Evolutionary conservation across 2,888 invertebrate genomes (phyloP), one percentile per base, ranked within the genome.

Genomic region (Cactoblastis cactorum): DNA sequence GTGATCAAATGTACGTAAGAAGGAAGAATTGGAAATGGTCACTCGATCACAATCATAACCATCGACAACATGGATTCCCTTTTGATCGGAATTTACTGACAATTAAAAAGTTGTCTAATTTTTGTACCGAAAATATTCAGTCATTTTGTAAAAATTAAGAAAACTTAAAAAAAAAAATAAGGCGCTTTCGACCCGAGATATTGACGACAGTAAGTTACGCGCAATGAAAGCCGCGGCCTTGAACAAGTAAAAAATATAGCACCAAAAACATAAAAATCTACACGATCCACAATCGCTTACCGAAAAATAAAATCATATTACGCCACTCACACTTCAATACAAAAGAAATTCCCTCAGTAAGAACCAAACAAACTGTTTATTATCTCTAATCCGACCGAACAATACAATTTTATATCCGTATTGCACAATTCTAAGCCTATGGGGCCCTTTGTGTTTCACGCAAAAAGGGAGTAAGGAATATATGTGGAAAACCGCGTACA

Each of bases 351-450:
- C 34, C 51, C 55, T 32, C 43, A 15, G 43, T 43, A 43, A 43
- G 43, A 28, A 46, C 57, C 52, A 56, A 64, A 69, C 62, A 72
- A 69, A 67, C 69, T 65, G 64, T 74, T 74, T 72, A 74, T 68
- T 68, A 71, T 69, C 67, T 60, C 50, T 71, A 73, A 78, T 74
- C 71, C 71, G 46, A 56, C 56, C 60, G 65, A 65, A 71, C 70
- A 73, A 74, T 72, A 69, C 72, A 68, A 71, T 70, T n/a, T 62
- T 69, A 65, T 65, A 62, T 63, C 61, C 61, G 59, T 56, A 68
- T 65, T 67, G 68, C 60, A 56, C 65, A 67, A 61, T 63, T 61
- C 65, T 62, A 61, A 67, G 61, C 61, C 55, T 59, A 62, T 50
- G 24, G 54, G 61, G 63, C 65, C 67, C 67, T 73, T 74, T 74